These are phyloP conservation scores for Osmerus mordax DNA, from an alignment of 2,113 vertebrate species.

Conservation along the genomic window DNA sequence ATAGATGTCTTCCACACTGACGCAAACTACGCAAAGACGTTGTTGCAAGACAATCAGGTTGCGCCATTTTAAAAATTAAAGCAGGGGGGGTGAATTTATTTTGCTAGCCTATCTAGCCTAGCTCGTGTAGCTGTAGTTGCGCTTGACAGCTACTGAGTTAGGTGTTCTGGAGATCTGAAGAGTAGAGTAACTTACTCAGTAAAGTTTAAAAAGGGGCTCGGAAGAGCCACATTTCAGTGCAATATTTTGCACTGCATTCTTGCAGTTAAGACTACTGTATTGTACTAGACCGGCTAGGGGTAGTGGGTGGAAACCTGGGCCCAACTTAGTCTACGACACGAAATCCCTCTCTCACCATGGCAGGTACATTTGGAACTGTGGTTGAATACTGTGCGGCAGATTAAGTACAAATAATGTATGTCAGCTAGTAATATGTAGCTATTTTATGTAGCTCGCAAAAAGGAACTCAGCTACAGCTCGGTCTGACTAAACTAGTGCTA, in stretches of 20 bases:
- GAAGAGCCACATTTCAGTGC: too few species aligned
- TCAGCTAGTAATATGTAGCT: too few species aligned
- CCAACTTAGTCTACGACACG: slow-evolving; percentile 39
- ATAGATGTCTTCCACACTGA: background rate
- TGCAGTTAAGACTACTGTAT: too few species aligned
- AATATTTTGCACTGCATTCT: too few species aligned
- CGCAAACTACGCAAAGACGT: slow-evolving; percentile 19
- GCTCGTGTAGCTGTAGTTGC: background rate
- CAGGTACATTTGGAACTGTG: slow-evolving; percentile 56
- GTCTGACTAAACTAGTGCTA: too few species aligned
- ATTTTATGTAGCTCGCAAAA: too few species aligned
- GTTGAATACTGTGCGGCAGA: background rate
- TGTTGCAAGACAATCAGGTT: slow-evolving; percentile 31
- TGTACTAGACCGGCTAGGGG: too few species aligned
- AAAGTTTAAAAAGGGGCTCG: background rate
- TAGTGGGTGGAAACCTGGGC: slow-evolving; percentile 34
- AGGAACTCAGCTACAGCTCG: too few species aligned
- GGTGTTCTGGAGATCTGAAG: background rate
- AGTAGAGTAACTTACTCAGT: background rate
- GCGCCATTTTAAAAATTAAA: slow-evolving; percentile 75
- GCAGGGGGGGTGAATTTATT: slow-evolving; percentile 51
- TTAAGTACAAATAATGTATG: background rate
- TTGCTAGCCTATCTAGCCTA: background rate
- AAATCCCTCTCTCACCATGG: slow-evolving; percentile 55
- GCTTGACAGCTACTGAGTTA: background rate